Conservation (phyloP, 2,797 vertebrate species). For the Hoplostethus mediterraneus region DNA sequence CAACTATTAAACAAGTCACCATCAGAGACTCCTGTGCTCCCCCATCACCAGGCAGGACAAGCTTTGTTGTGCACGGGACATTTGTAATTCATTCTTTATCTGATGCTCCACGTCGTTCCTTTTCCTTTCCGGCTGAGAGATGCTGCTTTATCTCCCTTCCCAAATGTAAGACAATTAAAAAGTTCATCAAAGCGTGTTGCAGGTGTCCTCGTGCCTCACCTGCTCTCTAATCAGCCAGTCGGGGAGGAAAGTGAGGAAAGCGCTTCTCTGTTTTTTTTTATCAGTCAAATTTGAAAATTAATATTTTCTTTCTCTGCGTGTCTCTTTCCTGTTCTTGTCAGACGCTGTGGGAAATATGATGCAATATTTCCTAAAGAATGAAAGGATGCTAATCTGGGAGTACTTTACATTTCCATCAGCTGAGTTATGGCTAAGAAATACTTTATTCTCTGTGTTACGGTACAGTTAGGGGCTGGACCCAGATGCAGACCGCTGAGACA, state of each 20-base stretch:
- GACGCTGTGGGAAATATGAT: not conserved
- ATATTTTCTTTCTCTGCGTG: conserved; percentile 1
- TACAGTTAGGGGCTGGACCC: too few relatives aligned
- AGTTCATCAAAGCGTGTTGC: conserved; percentile 21
- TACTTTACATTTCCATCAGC: not conserved
- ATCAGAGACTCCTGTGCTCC: conserved; percentile 18
- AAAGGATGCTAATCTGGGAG: not conserved
- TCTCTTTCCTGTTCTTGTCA: not conserved
- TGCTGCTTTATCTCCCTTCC: not conserved
- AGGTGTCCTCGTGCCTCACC: conserved; percentile 14
- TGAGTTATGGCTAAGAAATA: not conserved
- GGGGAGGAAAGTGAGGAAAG: conserved; percentile 8
- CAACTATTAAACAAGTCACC: not conserved
- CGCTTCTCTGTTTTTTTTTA: conserved; percentile 5
- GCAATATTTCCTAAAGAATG: not conserved
- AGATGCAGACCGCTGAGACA: too few relatives aligned
- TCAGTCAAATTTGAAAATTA: not conserved
- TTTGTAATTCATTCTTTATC: not conserved
- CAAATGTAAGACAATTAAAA: conserved; percentile 18
- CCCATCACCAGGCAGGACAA: not conserved
- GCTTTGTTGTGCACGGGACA: not conserved
- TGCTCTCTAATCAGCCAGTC: not conserved
- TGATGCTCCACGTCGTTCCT: not conserved
- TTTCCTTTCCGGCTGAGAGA: conserved; percentile 7
- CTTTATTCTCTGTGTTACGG: not conserved